These are phyloP conservation scores for Phrynosoma platyrhinos DNA, from an alignment of 2,113 vertebrate genomes.

Conservation along the genomic window DNA sequence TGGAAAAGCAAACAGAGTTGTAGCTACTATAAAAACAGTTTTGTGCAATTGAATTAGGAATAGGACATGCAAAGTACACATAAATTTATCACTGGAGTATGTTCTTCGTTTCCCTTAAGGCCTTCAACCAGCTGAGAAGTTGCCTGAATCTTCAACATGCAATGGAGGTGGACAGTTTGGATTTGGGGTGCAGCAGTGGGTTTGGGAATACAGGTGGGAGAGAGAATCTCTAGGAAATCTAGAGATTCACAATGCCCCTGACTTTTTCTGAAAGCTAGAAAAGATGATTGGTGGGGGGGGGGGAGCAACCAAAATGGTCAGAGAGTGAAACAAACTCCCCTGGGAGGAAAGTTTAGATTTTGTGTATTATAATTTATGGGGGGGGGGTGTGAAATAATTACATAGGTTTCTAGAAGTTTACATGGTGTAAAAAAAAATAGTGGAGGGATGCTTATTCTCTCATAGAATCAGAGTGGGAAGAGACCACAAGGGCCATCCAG, in stretches of 20 bases:
- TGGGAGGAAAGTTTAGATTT: neutral
- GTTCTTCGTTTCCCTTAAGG: neutral
- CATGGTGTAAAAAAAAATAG: too few relatives aligned
- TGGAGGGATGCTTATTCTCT: neutral
- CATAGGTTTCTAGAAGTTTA: too few relatives aligned
- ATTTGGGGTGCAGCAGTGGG: too few relatives aligned
- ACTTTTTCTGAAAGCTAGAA: neutral
- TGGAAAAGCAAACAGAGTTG: conserved; percentile 59
- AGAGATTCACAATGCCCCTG: too few relatives aligned
- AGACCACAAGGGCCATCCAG: too few relatives aligned
- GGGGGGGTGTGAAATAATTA: neutral
- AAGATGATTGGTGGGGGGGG: neutral
- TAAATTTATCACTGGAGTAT: conserved; percentile 29
- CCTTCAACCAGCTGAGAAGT: conserved; percentile 21
- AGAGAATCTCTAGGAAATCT: neutral
- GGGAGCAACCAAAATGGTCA: neutral
- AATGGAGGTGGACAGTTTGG: neutral
- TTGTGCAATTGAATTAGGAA: conserved; percentile 68
- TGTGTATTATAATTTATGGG: neutral
- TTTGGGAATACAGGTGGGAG: too few relatives aligned
- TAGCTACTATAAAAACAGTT: conserved; percentile 46
- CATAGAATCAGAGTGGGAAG: too few relatives aligned
- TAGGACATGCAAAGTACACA: conserved; percentile 52
- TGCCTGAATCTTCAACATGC: neutral
- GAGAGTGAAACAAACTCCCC: neutral